Conservation (phyloP, 2,113 vertebrate species). For the Odontophorus gujanensis region DNA sequence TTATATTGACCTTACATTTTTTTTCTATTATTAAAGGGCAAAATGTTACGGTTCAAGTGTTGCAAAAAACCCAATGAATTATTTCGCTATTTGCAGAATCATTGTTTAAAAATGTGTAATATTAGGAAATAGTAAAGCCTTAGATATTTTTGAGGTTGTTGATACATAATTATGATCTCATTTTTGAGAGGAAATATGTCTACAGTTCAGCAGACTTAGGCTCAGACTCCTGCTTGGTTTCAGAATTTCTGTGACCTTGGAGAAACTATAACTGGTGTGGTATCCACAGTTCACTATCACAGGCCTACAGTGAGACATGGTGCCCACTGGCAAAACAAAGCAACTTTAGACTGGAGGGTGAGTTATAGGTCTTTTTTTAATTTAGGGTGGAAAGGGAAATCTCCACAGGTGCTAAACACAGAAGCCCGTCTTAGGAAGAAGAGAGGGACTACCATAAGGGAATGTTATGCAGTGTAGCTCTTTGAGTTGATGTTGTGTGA, state of each 20-base stretch:
- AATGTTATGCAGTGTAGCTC: not conserved
- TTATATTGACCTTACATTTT: not conserved
- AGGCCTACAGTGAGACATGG: fast-evolving
- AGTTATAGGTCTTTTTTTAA: not conserved
- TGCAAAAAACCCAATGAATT: not conserved
- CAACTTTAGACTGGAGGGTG: not conserved
- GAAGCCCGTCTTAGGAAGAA: not conserved
- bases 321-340: not conserved
- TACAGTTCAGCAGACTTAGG: not conserved
- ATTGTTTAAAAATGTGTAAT: not conserved
- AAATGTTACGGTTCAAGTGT: not conserved
- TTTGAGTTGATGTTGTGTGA: not conserved
- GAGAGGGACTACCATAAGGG: fast-evolving
- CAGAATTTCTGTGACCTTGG: not conserved
- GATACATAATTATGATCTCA: not conserved
- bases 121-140: not conserved
- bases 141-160: not conserved
- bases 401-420: not conserved
- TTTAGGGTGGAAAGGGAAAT: not conserved
- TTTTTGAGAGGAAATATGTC: not conserved
- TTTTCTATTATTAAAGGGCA: not conserved
- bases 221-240: not conserved
- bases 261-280: not conserved
- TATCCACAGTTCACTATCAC: not conserved
- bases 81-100: not conserved